phyloP scores from a whole-genome alignment of 1,140 invertebrate species.

The Temnothorax curvispinosus region DNA sequence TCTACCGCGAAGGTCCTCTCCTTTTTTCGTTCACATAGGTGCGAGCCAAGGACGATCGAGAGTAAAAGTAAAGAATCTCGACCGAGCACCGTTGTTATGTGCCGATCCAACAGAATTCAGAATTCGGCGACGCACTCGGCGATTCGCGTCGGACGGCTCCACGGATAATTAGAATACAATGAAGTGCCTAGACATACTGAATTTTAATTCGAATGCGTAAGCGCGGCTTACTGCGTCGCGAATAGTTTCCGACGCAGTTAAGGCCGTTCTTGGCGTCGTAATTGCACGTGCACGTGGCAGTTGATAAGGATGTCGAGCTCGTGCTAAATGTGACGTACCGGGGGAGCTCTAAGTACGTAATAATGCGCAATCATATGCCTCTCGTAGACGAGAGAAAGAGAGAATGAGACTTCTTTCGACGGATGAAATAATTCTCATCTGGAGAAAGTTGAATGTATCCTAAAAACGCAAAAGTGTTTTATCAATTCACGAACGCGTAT shows the following conservation, averaged over 20 bases:
- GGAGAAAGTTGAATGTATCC: too few relatives aligned
- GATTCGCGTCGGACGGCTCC: neutral
- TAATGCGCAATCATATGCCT: neutral
- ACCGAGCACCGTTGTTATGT: too few relatives aligned
- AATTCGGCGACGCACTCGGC: neutral
- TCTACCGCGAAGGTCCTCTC: neutral
- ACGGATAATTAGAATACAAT: slow-evolving; percentile 48
- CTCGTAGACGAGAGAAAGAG: neutral
- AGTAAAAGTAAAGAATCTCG: neutral
- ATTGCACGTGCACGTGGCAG: slow-evolving; percentile 36
- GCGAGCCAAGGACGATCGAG: neutral
- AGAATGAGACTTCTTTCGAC: neutral
- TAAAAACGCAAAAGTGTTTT: neutral
- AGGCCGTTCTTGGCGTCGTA: slow-evolving; percentile 42
- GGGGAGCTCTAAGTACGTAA: slow-evolving; percentile 4
- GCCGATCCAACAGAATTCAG: neutral
- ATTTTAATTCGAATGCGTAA: slow-evolving; percentile 50
- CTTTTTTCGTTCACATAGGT: neutral
- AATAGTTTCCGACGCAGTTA: slow-evolving; percentile 37
- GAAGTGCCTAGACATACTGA: slow-evolving; percentile 14
- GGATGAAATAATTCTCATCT: neutral
- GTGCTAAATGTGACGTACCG: slow-evolving; percentile 16
- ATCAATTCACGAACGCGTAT: neutral
- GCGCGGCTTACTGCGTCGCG: slow-evolving; percentile 33
- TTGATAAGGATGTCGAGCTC: slow-evolving; percentile 49